Evolutionary conservation across 1,140 invertebrate species (phyloP).

Genomic region (Chrysoperla carnea): DNA sequence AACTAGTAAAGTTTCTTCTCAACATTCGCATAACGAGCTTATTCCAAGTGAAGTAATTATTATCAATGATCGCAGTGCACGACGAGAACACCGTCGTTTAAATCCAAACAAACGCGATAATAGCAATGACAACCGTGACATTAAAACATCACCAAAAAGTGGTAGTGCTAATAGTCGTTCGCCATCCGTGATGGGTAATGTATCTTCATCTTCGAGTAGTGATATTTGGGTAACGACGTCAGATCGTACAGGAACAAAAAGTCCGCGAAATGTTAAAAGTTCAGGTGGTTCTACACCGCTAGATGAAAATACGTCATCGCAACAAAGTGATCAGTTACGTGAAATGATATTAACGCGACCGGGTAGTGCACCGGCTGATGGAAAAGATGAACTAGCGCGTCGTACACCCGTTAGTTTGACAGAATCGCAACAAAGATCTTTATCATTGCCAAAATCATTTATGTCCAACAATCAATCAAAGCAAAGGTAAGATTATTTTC

Average conservation of each 20-base stretch:
- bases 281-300: constrained; percentile 31
- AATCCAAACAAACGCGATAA: constrained; percentile 8
- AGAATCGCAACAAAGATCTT: constrained; percentile 30
- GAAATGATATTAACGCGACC: constrained; percentile 27
- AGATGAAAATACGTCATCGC: constrained; percentile 14
- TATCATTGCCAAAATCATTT: constrained; percentile 44
- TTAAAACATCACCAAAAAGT: constrained; percentile 24
- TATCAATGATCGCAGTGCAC: constrained; percentile 10
- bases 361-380: constrained; percentile 30
- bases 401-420: constrained; percentile 7
- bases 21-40: constrained; percentile 9
- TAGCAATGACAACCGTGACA: constrained; percentile 8
- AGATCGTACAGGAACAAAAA: constrained; percentile 28
- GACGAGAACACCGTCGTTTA: constrained; percentile 14
- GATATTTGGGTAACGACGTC: constrained; percentile 34
- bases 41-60: constrained; percentile 14
- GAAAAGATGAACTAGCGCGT: constrained; percentile 14
- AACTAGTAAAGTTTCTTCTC: background rate
- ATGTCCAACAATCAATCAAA: constrained; percentile 24
- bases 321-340: constrained; percentile 13
- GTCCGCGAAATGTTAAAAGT: constrained; percentile 26
- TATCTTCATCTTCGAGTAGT: constrained; percentile 31
- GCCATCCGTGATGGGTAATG: constrained; percentile 16
- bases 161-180: constrained; percentile 14
- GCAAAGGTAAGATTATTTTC: constrained; percentile 18